Evolutionary conservation across 1,140 invertebrate genomes (phyloP), one percentile per base, ranked within the genome.

Genomic region (Trigoniulus corallinus): DNA sequence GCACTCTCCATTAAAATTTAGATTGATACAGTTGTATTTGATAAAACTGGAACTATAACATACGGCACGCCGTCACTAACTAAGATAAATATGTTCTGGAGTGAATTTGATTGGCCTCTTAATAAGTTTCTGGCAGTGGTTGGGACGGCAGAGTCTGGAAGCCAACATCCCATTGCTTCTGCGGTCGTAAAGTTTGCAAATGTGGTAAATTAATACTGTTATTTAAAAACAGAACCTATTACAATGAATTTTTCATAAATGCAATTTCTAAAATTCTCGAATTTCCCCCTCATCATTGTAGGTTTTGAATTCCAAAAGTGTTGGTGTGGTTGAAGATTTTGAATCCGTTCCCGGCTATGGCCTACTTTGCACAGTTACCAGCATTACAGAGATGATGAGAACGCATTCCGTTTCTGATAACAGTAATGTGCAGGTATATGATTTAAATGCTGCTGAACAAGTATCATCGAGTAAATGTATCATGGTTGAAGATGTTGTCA

Each of bases 21-120:
- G 81, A 74, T 94, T 0, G 88, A 89, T 58, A 84, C 80, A 25
- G 80, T 98, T 15, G 86, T 98, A 20, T 98, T 99, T 68, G 95
- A 98, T 65, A 99, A 99, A 71, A 98, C 95, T 0, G 95, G 95
- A 3, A 99, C 95, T 0, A 82, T 99, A 1, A 99, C 95, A 0
- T 78, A 88, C 55, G 95, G 95, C 22, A 73, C 78, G 7, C 86
- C 92, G 0, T 75, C 77, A 46, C 84, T 95, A 7, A 78, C 86
- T 1, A 74, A 75, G 47, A 74, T 94, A 12, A 73, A 72, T 2
- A 65, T 88, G 42, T 82, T 89, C 61, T 78, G 82, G 1, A 71
- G 78, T 50, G 74, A 80, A 26, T 62, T 63, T 2, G 58, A 76
- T 2, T 79, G 74, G 53, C 75, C 78, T 1, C 69, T 92, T 52